Percentiles rank a stretch among this genome's conserved stretches.
These are phyloP conservation scores for Ifrita kowaldi DNA, from an alignment of 2,113 vertebrate species.

Conservation along the genomic window DNA sequence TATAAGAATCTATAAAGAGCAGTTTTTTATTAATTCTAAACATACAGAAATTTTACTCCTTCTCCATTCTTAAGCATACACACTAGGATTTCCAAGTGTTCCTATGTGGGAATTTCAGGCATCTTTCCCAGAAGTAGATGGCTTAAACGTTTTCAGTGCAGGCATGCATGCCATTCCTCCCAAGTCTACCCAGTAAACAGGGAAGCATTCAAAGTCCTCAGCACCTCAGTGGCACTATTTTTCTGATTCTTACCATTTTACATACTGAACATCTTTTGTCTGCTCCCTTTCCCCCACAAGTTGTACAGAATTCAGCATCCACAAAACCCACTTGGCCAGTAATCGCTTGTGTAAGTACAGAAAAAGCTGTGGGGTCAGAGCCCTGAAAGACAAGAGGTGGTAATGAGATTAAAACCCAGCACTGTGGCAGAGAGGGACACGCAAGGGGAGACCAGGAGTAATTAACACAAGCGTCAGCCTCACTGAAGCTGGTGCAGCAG, in stretches of 20 bases:
- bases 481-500: neutral
- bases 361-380: constrained; percentile 92
- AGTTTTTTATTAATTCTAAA: neutral
- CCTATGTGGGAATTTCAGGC: neutral
- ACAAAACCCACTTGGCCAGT: constrained; percentile 96
- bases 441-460: neutral
- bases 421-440: accelerated
- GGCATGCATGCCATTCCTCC: neutral
- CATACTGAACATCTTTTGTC: constrained; percentile 94
- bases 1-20: neutral
- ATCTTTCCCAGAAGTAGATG: neutral
- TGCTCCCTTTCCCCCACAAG: constrained; percentile 94
- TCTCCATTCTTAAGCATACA: neutral
- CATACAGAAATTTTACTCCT: neutral
- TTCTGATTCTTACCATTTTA: constrained; percentile 85
- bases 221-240: neutral
- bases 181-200: neutral
- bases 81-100: neutral
- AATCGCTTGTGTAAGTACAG: constrained; percentile 94
- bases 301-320: constrained; percentile 94
- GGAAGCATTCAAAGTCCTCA: neutral
- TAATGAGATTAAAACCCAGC: neutral
- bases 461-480: accelerated
- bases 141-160: neutral
- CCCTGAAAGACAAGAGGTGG: constrained; percentile 72